Percentiles rank a stretch among this genome's conserved stretches.
These are phyloP conservation scores for Stigmatopora argus DNA, from an alignment of 2,113 vertebrate genomes.

Conservation along the genomic window DNA sequence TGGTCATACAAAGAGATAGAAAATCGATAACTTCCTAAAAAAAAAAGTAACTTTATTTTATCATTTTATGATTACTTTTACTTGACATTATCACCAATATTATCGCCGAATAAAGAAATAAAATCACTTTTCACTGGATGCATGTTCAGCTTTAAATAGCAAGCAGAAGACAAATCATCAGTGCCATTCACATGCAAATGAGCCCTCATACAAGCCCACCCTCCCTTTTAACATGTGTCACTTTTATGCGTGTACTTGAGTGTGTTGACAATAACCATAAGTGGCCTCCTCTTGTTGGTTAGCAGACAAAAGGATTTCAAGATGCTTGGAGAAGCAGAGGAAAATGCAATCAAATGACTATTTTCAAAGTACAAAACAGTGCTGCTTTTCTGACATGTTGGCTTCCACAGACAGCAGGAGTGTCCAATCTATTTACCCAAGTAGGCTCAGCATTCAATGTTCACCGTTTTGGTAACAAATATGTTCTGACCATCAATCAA, in stretches of 20 bases:
- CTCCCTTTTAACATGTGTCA: slow-evolving; percentile 16
- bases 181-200: slow-evolving; percentile 38
- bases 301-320: slow-evolving; percentile 47
- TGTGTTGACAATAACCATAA: slow-evolving; percentile 46
- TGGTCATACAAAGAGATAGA: no score
- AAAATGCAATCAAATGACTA: not conserved
- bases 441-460: not conserved
- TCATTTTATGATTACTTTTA: not conserved
- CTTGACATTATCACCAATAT: not conserved
- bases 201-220: slow-evolving; percentile 1
- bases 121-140: not conserved
- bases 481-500: not conserved
- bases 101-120: not conserved
- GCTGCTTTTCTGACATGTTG: not conserved
- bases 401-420: not conserved
- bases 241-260: not conserved
- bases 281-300: slow-evolving; percentile 51
- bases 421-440: no score
- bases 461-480: not conserved
- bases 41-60: not conserved
- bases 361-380: not conserved
- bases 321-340: slow-evolving; percentile 25
- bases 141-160: slow-evolving; percentile 7
- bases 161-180: slow-evolving; percentile 7
- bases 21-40: no score